Evolutionary conservation across 1,140 invertebrate genomes (phyloP), one percentile per base, ranked within the genome.

Genomic region (Xylocopa sonorina): DNA sequence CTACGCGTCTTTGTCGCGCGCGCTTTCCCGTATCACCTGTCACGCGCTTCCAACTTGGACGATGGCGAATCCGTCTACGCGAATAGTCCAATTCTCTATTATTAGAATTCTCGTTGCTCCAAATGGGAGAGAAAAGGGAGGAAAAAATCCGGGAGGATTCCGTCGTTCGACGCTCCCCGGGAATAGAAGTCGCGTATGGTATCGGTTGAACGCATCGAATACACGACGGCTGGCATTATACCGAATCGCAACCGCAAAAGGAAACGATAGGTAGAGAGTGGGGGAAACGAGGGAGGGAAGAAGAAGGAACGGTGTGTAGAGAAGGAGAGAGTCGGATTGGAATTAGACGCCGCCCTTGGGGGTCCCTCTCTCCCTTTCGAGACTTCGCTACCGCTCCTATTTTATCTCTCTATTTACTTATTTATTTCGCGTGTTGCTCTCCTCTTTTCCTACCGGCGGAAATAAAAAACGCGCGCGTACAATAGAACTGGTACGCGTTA

Each of bases 1-100:
- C 18, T 29, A 34, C 24, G 24, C 67, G 60, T 50, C 81, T 50
- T 24, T 81, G 34, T 21, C 71, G 32, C 51, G 34, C 60, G 63
- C 60, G 27, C 57, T 29, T 55, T 50, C 57, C 24, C 53, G 41
- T 81, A 38, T 46, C 62, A 58, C 51, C 63, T 67, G 60, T 64
- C 51, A 38, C 27, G 21, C 48, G 34, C 18, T 48, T 32, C n/a
- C n/a, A n/a, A n/a, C n/a, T n/a, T n/a, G n/a, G n/a, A n/a, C n/a
- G n/a, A n/a, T n/a, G n/a, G n/a, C n/a, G n/a, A n/a, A n/a, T n/a
- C n/a, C n/a, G n/a, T n/a, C n/a, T n/a, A n/a, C n/a, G n/a, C n/a
- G n/a, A n/a, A n/a, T n/a, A n/a, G n/a, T n/a, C n/a, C n/a, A n/a
- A n/a, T n/a, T n/a, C n/a, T n/a, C n/a, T n/a, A n/a, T n/a, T n/a